Base-by-base conservation (phyloP, 2,888 invertebrate genomes). In the Ophion ventricosus region DNA sequence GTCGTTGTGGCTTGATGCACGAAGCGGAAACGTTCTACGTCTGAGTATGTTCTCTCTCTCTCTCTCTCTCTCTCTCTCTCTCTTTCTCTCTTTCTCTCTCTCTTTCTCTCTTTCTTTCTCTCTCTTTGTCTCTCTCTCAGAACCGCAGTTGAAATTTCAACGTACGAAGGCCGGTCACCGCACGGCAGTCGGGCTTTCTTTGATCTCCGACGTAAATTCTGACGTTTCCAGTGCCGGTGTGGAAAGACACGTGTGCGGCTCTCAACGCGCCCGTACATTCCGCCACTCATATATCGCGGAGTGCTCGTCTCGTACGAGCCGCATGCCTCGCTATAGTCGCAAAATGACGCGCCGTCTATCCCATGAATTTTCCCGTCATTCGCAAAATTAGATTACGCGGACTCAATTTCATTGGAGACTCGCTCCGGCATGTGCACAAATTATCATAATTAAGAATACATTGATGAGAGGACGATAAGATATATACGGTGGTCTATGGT, bases 161-260 rank as follows among this genome's bases (percentile, higher is more conserved):
- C 88, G 85, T 84, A 70, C 83, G 61, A 87, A 83, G 85, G 86
- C 29, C 76, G 57, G 77, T 72, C 70, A 57, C 26, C 57, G 70
- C 83, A 29, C 57, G 54, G 54, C 83, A 77, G 86, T 85, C 87
- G 88, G 78, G 86, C 82, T 80, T 82, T 85, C 88, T 90, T 89
- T 89, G 88, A 90, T 90, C 87, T 89, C 82, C 56, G 70, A 40
- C 83, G 84, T 79, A 67, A 43, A 66, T 82, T 78, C 82, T 78
- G 82, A 77, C 73, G 77, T 82, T 82, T 82, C 67, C 70, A 29
- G 67, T 82, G 54, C 49, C 69, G 63, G 43, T 75, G 49, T n/a
- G 25, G 23, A 72, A 35, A 43, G 64, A 57, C 79, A 67, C 80
- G 77, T 77, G 77, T 77, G 77, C 73, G 73, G 77, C 59, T 82